A percentile compares a stretch with the other conserved stretches of the same genome.
These are phyloP conservation scores for Tachina grossa DNA, from an alignment of 2,888 invertebrate species.

Conservation along the genomic window DNA sequence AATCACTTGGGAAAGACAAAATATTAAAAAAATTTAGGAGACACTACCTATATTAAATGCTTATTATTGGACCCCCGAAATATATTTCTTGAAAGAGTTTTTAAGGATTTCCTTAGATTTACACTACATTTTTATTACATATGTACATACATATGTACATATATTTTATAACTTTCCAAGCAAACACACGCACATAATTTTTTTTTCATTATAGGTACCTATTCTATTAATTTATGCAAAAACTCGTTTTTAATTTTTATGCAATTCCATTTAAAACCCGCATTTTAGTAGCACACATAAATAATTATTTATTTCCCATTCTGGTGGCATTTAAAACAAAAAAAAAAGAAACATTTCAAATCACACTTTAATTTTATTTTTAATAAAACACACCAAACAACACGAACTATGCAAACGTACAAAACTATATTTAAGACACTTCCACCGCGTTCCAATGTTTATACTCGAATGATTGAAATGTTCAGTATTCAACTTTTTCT, in stretches of 20 bases:
- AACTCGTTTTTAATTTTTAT: conserved; percentile 1
- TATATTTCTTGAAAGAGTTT: neutral
- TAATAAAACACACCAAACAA: conserved; percentile 30
- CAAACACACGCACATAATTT: too few species aligned
- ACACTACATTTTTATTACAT: neutral
- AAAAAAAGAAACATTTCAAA: neutral
- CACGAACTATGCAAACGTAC: conserved; percentile 34
- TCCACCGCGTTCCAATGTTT: conserved; percentile 75
- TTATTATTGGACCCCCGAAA: neutral
- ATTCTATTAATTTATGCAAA: neutral
- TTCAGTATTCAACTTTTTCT: conserved; percentile 50
- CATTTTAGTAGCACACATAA: neutral
- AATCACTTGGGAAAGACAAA: neutral
- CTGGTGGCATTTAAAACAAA: conserved; percentile 3
- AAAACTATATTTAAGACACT: conserved; percentile 70
- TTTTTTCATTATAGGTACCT: neutral
- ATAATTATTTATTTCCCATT: neutral
- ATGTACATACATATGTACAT: too few species aligned
- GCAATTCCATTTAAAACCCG: neutral
- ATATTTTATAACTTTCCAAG: neutral
- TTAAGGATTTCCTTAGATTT: neutral
- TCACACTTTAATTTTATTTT: conserved; percentile 28
- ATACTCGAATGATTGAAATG: conserved; percentile 76
- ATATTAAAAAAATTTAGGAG: neutral
- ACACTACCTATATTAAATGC: neutral